Evolutionary conservation across 2,113 vertebrate species (phyloP), one percentile per base, ranked within the genome.

Genomic region (Pseudorhombus dupliciocellatus): DNA sequence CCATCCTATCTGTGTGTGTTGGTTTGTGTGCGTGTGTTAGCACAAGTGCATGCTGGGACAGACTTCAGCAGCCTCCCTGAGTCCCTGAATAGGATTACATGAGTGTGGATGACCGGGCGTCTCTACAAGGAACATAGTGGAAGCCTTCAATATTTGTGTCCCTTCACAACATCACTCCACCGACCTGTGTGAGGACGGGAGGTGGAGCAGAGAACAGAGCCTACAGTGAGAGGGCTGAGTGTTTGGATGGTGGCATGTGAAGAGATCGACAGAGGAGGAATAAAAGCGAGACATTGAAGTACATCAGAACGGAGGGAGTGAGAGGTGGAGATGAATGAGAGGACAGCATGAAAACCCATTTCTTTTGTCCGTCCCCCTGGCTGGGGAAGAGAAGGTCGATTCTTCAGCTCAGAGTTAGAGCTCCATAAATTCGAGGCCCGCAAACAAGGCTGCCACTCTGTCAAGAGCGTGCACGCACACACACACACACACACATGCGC

Each of bases 341-440:
- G 52, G 73, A 87, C 78, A 81, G 88, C 55, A 2, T 76, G 81
- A 80, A 88, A 84, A 67, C 54, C 54, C 28, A 2, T 54, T 79
- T 75, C 85, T 85, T 89, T 90, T 91, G 88, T 88, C 73, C 44
- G 61, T 4, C 65, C 52, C 73, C 57, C 70, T 83, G 74, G 79
- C 67, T 75, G 15, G 8, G 59, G 71, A 80, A 87, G 86, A 87
- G 77, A 87, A 74, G 80, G 55, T 54, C 2, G 63, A 79, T 89
- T 87, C 76, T 86, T 85, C 75, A 67, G 22, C 48, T n/a, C 46
- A 67, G 55, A 83, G 77, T 78, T 73, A 75, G 66, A 55, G 83
- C 75, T 56, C 25, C 50, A 84, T 88, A 66, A 90, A 87, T 90
- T 83, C 78, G 70, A 78, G 59, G n/a, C 76, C 80, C 44, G 63